phyloP scores from a whole-genome alignment of 1,140 invertebrate species.

The Meloidogyne floridensis region DNA sequence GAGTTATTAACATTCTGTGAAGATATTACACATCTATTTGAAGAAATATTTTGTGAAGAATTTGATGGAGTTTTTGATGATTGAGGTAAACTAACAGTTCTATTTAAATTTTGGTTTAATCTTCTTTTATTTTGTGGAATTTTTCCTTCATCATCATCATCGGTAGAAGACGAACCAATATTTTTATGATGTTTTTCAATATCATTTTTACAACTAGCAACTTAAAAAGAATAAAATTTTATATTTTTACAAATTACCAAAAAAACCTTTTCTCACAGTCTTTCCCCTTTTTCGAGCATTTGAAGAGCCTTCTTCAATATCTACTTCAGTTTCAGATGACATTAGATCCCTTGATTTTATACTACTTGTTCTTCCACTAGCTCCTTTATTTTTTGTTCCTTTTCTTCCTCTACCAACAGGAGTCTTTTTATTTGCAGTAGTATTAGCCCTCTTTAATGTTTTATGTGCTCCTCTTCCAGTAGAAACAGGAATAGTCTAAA shows the following conservation, averaged over 20 bases:
- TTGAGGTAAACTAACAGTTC: background rate
- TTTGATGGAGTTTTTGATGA: background rate
- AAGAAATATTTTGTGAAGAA: slow-evolving; percentile 4
- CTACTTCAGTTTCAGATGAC: slow-evolving; percentile 10
- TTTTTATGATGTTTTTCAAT: background rate
- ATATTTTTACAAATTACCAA: slow-evolving; percentile 1
- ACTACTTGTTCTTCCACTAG: background rate
- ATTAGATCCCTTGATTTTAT: background rate
- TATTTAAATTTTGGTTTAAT: background rate
- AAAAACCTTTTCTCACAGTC: slow-evolving; percentile 19
- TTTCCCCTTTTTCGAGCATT: background rate
- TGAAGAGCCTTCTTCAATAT: background rate
- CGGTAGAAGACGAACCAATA: slow-evolving; percentile 17
- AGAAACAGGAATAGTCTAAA: background rate
- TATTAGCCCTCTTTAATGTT: background rate
- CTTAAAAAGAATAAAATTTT: background rate
- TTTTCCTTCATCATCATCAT: slow-evolving; percentile 24
- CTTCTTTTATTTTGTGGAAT: background rate
- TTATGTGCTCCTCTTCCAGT: slow-evolving; percentile 6
- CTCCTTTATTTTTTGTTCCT: background rate
- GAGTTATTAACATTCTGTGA: background rate
- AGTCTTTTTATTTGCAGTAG: background rate
- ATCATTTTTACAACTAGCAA: slow-evolving; percentile 4
- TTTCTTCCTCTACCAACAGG: background rate
- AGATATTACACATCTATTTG: slow-evolving; percentile 23